Base-by-base conservation (phyloP, 2,797 vertebrate genomes). In the Epinephelus malabaricus region DNA sequence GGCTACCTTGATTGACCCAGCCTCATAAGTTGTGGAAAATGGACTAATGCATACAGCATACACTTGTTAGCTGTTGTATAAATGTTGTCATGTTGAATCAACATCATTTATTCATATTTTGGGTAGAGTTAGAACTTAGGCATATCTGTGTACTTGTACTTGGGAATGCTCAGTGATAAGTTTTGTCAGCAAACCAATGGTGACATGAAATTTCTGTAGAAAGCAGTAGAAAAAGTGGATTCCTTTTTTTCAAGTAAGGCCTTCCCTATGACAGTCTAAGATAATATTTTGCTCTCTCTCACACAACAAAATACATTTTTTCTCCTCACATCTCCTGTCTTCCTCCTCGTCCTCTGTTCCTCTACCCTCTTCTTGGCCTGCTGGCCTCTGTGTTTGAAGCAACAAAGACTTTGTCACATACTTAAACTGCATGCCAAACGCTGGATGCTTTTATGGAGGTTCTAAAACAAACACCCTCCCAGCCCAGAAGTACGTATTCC, bases 391-490 rank as follows among this genome's bases (percentile, higher is more conserved):
- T 67, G 73, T 86, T 83, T 72, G 53, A 87, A 87, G 79, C 80
- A 87, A 87, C 82, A 89, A 88, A 90, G 81, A 54, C 40, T 85
- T 89, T 87, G 87, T 93, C 90, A 92, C 91, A 12, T 88, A 92
- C 83, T 91, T 84, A 91, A 90, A 89, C 19, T n/a, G 12, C 61
- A 59, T 76, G 88, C 88, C 88, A 92, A 90, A 73, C 34, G 11
- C 86, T 85, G 82, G 62, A 82, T 87, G 72, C 66, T 92, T 90
- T 92, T 86, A 93, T 87, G 66, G 77, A 72, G 78, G 76, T 76
- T 88, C 86, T 88, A 89, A 92, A 92, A 90, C 81, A 88, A 93
- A 92, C 92, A 92, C 90, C 87, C 90, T 84, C 72, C 81, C 70
- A 83, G 86, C 86, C 84, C 86, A 90, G 86, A 89, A 89, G 88